Base-by-base conservation (phyloP, 2,797 vertebrate species). In the Sebastes trivittatus region DNA sequence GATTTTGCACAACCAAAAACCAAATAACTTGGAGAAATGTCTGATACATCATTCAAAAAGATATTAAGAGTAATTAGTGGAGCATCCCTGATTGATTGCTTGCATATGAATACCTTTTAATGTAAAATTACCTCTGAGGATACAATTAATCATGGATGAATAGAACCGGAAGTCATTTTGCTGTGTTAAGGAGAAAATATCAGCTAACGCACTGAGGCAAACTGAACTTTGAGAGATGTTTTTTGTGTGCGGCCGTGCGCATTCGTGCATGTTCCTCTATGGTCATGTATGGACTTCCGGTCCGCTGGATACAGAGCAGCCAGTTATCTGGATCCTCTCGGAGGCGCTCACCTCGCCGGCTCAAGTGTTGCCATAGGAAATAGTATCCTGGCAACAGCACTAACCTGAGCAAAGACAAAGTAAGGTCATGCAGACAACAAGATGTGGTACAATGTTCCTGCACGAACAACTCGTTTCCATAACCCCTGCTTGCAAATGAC, bases 281-380 rank as follows among this genome's bases (percentile, higher is more conserved):
- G 87, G 20, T 62, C 82, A 81, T 92, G 61, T 72, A 90, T 61
- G 82, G 93, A 84, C 92, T 93, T 96, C 95, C 90, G 87, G 88
- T 86, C 55, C 34, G 78, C 62, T 75, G 76, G 71, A 88, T 83
- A 68, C 81, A 80, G 49, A 91, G 80, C 90, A 84, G 89, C 89
- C 77, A 65, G 83, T 88, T 88, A 89, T 91, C 92, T 90, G 87
- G 87, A 81, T 93, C 84, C 85, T 88, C 92, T 92, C 88, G 87
- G 82, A 87, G 87, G 80, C 84, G 90, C 86, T 93, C 92, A 92
- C 94, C 89, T 94, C 78, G 75, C 78, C 13, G 42, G 89, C 93
- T 95, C 90, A 93, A 93, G 90, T 94, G 95, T 95, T 95, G 95
- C 94, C 91, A 94, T 86, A 90, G 94, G 93, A 95, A 96, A 95